These are phyloP conservation scores for Eueremaeus valkanovi DNA, from an alignment of 2,888 invertebrate species.

Conservation along the genomic window DNA sequence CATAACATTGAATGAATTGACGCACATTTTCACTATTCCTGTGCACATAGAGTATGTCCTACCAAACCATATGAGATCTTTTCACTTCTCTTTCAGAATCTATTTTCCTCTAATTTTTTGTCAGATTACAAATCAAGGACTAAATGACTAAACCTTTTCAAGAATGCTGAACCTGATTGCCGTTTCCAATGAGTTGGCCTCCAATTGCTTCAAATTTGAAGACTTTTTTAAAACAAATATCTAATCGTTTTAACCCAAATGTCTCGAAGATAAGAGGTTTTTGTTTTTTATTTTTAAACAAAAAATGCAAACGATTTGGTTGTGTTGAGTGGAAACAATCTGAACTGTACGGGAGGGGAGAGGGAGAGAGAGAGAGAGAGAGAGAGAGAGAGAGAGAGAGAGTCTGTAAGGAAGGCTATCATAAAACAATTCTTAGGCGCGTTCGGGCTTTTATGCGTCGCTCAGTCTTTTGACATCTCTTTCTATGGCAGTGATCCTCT, in stretches of 20 bases:
- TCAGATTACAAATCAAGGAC: slow-evolving; percentile 10
- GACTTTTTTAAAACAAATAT: too few relatives aligned
- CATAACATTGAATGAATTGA: neutral
- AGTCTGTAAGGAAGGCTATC: neutral
- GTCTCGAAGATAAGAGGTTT: neutral
- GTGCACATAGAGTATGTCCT: too few relatives aligned
- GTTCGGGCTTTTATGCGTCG: neutral
- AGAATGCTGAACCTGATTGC: neutral
- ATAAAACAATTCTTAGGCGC: slow-evolving; percentile 34
- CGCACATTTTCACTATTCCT: too few relatives aligned
- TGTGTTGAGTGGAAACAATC: neutral
- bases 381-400: too few relatives aligned
- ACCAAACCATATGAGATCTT: neutral
- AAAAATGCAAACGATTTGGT: neutral
- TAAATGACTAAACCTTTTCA: neutral
- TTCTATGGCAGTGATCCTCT: neutral
- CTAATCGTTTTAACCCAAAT: too few relatives aligned
- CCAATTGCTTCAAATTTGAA: neutral
- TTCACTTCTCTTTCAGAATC: neutral
- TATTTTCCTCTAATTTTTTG: neutral
- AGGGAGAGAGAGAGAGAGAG: too few relatives aligned
- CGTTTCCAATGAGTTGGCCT: neutral
- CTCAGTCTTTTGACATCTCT: neutral
- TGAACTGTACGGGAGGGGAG: too few relatives aligned
- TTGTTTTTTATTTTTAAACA: neutral